Evolutionary conservation across 2,888 invertebrate species (phyloP), one percentile per base, ranked within the genome.

Genomic region (Tupiocoris notatus): DNA sequence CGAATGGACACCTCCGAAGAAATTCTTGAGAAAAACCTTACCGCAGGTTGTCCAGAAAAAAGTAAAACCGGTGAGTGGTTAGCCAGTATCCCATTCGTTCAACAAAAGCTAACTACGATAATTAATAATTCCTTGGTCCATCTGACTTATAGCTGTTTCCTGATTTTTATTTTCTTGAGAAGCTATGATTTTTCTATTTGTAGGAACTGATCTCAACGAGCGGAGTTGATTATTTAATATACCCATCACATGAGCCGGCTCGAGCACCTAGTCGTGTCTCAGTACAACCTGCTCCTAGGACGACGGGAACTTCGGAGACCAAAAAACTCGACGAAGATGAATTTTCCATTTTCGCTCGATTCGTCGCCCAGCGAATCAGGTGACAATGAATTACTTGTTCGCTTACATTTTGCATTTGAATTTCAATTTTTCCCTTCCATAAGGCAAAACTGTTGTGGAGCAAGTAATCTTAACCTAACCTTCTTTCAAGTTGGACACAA

Each of bases 1-100:
- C 1, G 70, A 70, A 17, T 58, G 70, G 70, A 61, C 61, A 17
- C 70, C 70, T 7, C 70, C 70, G 12, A 59, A 58, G n/a, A 70
- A 70, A 16, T 12, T 70, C 18, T 0, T 24, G 18, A 1, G 39
- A 59, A 70, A 70, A 59, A 17, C 70, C 2, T 2, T 59, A 0
- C 6, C 59, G 1, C 1, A 17, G 56, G 18, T 54, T n/a, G 7
- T 18, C 0, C 56, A 17, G 6, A 59, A 23, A 9, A 70, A 70
- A 59, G 18, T 70, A 1, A 70, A 70, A 59, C 59, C 59, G 1
- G 58, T 70, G 25, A 58, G 70, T 70, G 6, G n/a, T n/a, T n/a
- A n/a, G n/a, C n/a, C n/a, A n/a, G n/a, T n/a, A n/a, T n/a, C n/a
- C n/a, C n/a, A n/a, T n/a, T n/a, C n/a, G n/a, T n/a, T n/a, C n/a